Evolutionary conservation across 1,140 invertebrate species (phyloP).

Genomic region (Drosophila kanapiae): DNA sequence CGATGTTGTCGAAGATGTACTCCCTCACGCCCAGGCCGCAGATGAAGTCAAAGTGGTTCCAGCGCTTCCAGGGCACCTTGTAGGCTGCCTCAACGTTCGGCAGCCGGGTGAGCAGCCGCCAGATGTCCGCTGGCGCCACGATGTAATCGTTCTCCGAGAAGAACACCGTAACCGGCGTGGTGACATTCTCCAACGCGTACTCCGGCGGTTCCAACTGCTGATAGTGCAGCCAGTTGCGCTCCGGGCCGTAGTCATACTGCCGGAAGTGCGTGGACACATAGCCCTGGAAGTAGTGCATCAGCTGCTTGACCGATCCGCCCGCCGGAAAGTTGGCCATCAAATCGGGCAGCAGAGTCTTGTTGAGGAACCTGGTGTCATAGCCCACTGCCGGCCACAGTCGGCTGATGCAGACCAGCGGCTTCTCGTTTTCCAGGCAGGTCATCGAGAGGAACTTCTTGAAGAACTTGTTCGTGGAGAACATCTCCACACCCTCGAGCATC

Average conservation of each 20-base stretch:
- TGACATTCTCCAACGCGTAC: constrained; percentile 88
- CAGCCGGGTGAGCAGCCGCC: constrained; percentile 85
- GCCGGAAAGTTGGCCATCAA: constrained; percentile 86
- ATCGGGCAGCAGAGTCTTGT: constrained; percentile 85
- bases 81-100: constrained; percentile 78
- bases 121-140: constrained; percentile 88
- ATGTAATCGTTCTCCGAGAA: constrained; percentile 88
- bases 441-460: constrained; percentile 85
- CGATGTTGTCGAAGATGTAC: constrained; percentile 87
- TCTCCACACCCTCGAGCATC: constrained; percentile 87
- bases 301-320: constrained; percentile 86
- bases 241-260: constrained; percentile 86
- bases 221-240: constrained; percentile 86
- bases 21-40: constrained; percentile 88
- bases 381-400: constrained; percentile 87
- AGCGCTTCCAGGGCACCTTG: constrained; percentile 87
- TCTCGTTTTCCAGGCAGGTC: constrained; percentile 86
- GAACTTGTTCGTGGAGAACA: constrained; percentile 86
- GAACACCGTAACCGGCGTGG: constrained; percentile 88
- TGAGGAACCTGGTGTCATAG: constrained; percentile 85
- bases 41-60: constrained; percentile 91
- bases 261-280: constrained; percentile 79
- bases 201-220: constrained; percentile 86
- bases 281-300: constrained; percentile 86
- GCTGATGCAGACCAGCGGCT: constrained; percentile 86